These are phyloP conservation scores for Glyphotaelius pellucidus DNA, from an alignment of 2,888 invertebrate genomes.

Conservation along the genomic window DNA sequence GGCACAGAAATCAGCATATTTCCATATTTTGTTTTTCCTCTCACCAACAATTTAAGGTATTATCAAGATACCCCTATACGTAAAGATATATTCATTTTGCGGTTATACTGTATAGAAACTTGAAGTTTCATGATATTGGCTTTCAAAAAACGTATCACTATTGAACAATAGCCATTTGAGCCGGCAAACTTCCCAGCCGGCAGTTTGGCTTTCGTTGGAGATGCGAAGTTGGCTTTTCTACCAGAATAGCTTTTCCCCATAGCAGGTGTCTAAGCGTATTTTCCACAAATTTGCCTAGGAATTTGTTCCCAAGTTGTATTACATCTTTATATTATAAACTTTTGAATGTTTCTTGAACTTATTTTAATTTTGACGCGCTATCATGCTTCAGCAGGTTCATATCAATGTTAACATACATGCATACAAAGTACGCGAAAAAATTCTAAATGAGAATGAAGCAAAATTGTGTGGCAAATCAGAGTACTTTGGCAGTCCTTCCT, in stretches of 20 bases:
- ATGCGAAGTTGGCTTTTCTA: background rate
- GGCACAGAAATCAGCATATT: no score
- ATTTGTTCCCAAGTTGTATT: background rate
- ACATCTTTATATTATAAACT: background rate
- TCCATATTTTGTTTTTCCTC: no score
- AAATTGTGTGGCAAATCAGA: no score
- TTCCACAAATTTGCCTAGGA: background rate
- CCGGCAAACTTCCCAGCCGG: background rate
- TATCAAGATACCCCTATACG: background rate
- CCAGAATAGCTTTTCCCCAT: background rate
- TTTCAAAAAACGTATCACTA: background rate
- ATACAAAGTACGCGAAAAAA: no score
- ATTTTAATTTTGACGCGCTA: no score
- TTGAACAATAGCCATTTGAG: background rate
- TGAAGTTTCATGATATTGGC: background rate
- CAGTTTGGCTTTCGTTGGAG: background rate
- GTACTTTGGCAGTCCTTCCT: no score
- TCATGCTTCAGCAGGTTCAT: no score
- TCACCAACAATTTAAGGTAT: background rate
- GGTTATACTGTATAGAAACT: background rate
- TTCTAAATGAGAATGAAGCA: no score
- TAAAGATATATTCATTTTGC: background rate
- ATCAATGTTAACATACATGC: no score
- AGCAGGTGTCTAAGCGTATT: background rate
- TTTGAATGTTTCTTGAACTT: no score